These are phyloP conservation scores for Anodontia alba DNA, from an alignment of 2,888 invertebrate species.

Conservation along the genomic window DNA sequence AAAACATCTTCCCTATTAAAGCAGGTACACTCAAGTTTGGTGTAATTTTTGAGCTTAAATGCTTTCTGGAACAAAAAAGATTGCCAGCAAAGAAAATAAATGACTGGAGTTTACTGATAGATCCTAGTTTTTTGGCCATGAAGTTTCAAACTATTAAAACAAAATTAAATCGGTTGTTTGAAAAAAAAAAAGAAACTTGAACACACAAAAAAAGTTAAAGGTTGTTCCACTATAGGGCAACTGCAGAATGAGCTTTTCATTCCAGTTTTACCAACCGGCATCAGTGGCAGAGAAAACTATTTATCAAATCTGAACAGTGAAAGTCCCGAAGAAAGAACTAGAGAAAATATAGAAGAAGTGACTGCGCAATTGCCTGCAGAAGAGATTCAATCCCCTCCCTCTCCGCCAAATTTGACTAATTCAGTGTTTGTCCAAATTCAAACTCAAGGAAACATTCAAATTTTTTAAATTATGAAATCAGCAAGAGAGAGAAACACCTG, in stretches of 20 bases:
- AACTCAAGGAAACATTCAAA: neutral
- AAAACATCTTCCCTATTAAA: neutral
- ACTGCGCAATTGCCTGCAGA: neutral
- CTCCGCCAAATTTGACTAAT: neutral
- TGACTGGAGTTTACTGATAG: neutral
- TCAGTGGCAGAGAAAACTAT: neutral
- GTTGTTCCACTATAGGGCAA: neutral
- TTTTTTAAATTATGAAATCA: neutral
- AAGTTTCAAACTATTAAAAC: neutral
- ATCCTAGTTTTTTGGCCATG: neutral
- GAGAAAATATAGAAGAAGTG: neutral
- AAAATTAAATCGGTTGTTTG: neutral
- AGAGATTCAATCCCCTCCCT: neutral
- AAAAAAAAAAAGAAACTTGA: constrained; percentile 12
- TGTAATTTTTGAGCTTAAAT: neutral
- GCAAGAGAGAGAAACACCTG: constrained; percentile 2
- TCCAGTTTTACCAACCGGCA: neutral
- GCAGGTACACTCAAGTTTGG: neutral
- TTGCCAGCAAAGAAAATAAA: neutral
- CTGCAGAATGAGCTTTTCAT: neutral
- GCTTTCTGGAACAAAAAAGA: neutral
- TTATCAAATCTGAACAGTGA: neutral
- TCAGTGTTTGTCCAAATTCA: neutral
- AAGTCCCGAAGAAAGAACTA: neutral
- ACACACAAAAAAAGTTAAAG: constrained; percentile 14